These are phyloP conservation scores for Discoglossus pictus DNA, from an alignment of 2,797 vertebrate genomes.

Conservation along the genomic window DNA sequence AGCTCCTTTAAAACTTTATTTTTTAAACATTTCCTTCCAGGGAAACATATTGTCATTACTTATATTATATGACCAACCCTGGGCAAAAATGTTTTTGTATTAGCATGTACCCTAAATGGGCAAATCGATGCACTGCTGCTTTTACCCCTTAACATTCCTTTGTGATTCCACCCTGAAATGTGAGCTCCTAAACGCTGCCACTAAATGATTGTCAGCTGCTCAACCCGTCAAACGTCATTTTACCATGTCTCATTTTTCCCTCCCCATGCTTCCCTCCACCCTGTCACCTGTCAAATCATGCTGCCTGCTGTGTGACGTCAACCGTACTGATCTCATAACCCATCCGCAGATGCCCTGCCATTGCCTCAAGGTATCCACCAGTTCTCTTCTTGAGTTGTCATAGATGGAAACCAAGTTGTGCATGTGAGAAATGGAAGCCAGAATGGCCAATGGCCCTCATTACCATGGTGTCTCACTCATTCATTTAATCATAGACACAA, in stretches of 20 bases:
- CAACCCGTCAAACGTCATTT: slow-evolving; percentile 37
- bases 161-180: too few species aligned
- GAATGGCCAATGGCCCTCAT: too few species aligned
- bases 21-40: too few species aligned
- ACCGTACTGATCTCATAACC: slow-evolving; percentile 40
- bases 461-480: too few species aligned
- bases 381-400: background rate
- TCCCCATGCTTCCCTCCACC: slow-evolving; percentile 37
- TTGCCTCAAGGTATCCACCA: slow-evolving; percentile 35
- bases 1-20: too few species aligned
- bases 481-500: too few species aligned
- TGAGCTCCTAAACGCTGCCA: slow-evolving; percentile 17
- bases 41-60: background rate
- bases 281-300: slow-evolving; percentile 24
- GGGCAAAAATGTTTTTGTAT: background rate
- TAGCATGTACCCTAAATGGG: too few species aligned
- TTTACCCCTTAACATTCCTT: too few species aligned
- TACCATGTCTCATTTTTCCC: slow-evolving; percentile 54
- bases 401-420: background rate
- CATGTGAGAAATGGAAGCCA: slow-evolving; percentile 1
- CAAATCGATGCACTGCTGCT: too few species aligned
- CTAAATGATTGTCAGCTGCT: slow-evolving; percentile 12
- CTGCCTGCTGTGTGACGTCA: slow-evolving; percentile 33
- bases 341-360: slow-evolving; percentile 37
- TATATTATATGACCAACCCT: background rate